These are phyloP conservation scores for Allolobophora icterica DNA, from an alignment of 2,888 invertebrate genomes.

Conservation along the genomic window DNA sequence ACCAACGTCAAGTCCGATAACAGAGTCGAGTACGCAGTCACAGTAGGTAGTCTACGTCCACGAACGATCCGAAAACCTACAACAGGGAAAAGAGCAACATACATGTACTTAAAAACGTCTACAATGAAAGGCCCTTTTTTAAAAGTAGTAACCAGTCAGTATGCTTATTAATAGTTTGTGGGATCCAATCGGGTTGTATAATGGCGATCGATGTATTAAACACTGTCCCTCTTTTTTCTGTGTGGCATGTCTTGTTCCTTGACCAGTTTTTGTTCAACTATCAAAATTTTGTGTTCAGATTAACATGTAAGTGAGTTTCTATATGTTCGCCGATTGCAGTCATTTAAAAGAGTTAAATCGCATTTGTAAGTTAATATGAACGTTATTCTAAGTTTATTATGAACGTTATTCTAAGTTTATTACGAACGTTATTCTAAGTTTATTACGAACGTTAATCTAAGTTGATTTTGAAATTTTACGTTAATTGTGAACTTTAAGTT, in stretches of 20 bases:
- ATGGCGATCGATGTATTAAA: neutral
- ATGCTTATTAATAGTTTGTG: too few relatives aligned
- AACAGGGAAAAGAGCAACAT: too few relatives aligned
- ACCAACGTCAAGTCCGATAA: neutral
- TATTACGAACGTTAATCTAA: too few relatives aligned
- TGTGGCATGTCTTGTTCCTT: neutral
- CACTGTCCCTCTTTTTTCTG: neutral
- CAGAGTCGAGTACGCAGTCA: neutral
- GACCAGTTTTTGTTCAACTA: too few relatives aligned
- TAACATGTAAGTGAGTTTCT: neutral
- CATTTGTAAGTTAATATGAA: neutral
- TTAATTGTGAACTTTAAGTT: neutral
- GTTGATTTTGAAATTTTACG: neutral
- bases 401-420: neutral
- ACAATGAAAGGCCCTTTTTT: too few relatives aligned
- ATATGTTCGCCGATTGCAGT: neutral
- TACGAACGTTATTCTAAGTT: too few relatives aligned
- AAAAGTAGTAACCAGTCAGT: too few relatives aligned
- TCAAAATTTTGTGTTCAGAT: too few relatives aligned
- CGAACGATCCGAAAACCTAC: neutral
- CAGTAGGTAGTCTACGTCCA: neutral
- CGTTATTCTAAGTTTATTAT: neutral
- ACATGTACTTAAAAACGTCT: too few relatives aligned
- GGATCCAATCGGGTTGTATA: too few relatives aligned
- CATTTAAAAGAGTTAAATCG: neutral